Evolutionary conservation across 2,888 invertebrate species (phyloP), one percentile per base, ranked within the genome.

Genomic region (Pharmacophagus antenor): DNA sequence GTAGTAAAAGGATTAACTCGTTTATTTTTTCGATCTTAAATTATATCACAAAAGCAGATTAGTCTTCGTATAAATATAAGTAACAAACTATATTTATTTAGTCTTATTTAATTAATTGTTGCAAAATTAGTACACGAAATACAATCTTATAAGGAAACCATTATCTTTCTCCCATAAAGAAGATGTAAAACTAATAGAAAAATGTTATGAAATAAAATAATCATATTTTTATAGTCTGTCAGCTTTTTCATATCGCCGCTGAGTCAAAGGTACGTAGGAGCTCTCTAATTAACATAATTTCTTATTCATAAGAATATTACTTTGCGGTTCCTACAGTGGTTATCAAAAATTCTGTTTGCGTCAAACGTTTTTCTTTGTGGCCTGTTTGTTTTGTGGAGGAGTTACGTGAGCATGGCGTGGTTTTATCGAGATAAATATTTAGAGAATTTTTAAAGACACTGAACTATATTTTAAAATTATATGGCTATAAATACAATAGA

Each of bases 241-340:
- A 42, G 42, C 17, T 42, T 17, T 42, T 25, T 50, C 21, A 12
- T 15, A 31, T 23, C 42, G n/a, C 17, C n/a, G 6, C 17, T 17
- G 42, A 42, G 17, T n/a, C 42, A 17, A 17, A 42, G 17, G 42
- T 42, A 42, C 42, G 42, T n/a, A 17, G 42, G 17, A 42, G 42
- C 17, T 41, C 12, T 6, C 42, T 42, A 42, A 42, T 42, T 46
- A 46, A 46, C 46, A 20, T 46, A 46, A 21, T 46, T 46, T 46
- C 46, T 46, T 46, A 46, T 46, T 46, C 21, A 20, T 46, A 46
- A 21, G 46, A 20, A 46, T 46, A 46, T 46, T 20, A 46, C 20
- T 46, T 46, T 46, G 46, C 17, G 46, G 46, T 21, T 20, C 7
- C 20, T 46, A 20, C 46, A 46, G 46, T 17, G 46, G 46, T 12